Evolutionary conservation across 2,797 vertebrate genomes (phyloP).

Genomic region (Xenopus petersii): DNA sequence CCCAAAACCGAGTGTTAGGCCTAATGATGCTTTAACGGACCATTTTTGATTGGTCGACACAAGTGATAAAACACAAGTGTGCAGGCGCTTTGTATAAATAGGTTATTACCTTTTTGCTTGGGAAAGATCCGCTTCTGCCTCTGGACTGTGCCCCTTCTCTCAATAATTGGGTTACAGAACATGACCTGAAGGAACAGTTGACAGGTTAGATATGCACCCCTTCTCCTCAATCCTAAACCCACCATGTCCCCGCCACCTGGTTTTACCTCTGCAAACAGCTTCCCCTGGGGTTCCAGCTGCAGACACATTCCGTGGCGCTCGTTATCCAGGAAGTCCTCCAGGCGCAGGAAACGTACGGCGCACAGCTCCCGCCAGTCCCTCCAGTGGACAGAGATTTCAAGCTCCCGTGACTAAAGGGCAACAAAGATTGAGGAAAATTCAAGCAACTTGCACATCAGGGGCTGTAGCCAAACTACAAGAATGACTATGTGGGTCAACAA

Average conservation of each 20-base stretch:
- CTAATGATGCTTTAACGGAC: too few relatives aligned
- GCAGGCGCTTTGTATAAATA: too few relatives aligned
- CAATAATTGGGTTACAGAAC: constrained; percentile 88
- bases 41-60: too few relatives aligned
- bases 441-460: too few relatives aligned
- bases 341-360: constrained; percentile 85
- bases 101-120: constrained; percentile 82
- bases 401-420: constrained; percentile 80
- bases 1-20: too few relatives aligned
- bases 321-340: constrained; percentile 95
- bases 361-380: constrained; percentile 87
- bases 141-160: constrained; percentile 81
- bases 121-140: constrained; percentile 89
- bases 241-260: background rate
- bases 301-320: constrained; percentile 83
- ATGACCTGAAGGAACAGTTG: constrained; percentile 73
- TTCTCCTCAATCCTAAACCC: background rate
- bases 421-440: background rate
- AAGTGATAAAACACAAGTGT: too few relatives aligned
- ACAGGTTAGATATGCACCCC: background rate
- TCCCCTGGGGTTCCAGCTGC: constrained; percentile 84
- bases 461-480: too few relatives aligned
- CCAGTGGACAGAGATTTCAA: constrained; percentile 87
- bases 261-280: constrained; percentile 86
- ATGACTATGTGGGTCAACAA: too few relatives aligned